Evolutionary conservation across 2,888 invertebrate species (phyloP), one percentile per base, ranked within the genome.

Genomic region (Eupithecia vulgata): DNA sequence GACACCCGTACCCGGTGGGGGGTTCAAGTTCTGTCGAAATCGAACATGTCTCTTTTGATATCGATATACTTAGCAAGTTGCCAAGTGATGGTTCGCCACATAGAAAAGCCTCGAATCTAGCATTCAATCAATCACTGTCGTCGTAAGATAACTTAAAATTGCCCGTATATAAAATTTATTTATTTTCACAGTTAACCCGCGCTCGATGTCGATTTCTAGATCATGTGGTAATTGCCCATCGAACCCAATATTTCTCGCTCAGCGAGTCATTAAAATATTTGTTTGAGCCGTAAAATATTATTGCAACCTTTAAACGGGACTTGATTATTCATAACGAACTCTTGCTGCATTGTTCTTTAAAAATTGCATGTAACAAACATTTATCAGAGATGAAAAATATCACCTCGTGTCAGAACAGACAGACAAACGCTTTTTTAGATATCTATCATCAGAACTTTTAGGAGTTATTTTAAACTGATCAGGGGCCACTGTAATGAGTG

Each of bases 141-240:
- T 42, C 25, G 17, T 13, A 25, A 35, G 17, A 66, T 68, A 15
- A 37, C 21, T 65, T 42, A 13, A 57, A 57, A 64, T 35, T 69
- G 62, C 48, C 21, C 62, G 35, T 21, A 17, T 34, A 42, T 8
- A n/a, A 45, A 48, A 57, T 57, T 30, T 30, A 30, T 30, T 3
- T 30, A 30, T 30, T 30, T 30, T 30, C 42, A 62, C 59, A 45
- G 35, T 45, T 69, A 37, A 59, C 45, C 17, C 69, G 64, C 69
- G 45, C 67, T 65, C 6, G 17, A 21, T 73, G 71, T 72, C 71
- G 62, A 71, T 71, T 64, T 72, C 59, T 68, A 68, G 65, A 70
- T 67, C 70, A 72, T 48, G 62, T 76, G 25, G 64, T 72, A 74
- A 79, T 76, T 76, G 76, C 70, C 62, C 73, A 73, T 74, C 70